These are phyloP conservation scores for Hippoglossus hippoglossus DNA, from an alignment of 2,797 vertebrate genomes.

Conservation along the genomic window DNA sequence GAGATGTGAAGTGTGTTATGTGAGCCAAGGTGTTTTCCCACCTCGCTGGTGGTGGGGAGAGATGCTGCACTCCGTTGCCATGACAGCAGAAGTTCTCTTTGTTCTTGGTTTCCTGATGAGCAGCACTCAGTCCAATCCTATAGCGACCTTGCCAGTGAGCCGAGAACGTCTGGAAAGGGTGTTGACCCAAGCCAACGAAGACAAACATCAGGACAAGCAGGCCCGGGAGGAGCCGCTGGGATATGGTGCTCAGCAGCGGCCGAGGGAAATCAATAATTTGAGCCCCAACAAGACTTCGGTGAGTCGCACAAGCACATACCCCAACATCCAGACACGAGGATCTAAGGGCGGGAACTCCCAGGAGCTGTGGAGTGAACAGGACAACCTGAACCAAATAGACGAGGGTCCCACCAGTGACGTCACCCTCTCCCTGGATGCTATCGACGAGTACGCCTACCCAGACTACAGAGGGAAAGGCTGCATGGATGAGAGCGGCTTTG, in stretches of 20 bases:
- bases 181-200: conserved; percentile 73
- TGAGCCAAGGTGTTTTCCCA: conserved; percentile 88
- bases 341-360: conserved; percentile 81
- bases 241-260: conserved; percentile 79
- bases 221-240: conserved; percentile 78
- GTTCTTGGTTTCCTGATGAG: conserved; percentile 92
- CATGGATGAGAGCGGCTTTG: conserved; percentile 98
- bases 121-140: conserved; percentile 88
- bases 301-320: conserved; percentile 83
- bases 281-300: conserved; percentile 84
- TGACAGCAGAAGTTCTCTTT: conserved; percentile 94
- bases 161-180: conserved; percentile 81
- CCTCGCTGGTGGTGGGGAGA: conserved; percentile 91
- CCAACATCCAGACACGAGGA: conserved; percentile 77
- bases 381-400: conserved; percentile 81
- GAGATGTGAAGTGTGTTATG: conserved; percentile 88
- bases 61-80: conserved; percentile 92
- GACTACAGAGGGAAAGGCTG: conserved; percentile 99
- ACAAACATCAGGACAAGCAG: conserved; percentile 70
- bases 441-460: conserved; percentile 95
- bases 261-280: conserved; percentile 85
- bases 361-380: conserved; percentile 83
- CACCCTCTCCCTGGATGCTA: conserved; percentile 86
- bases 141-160: conserved; percentile 87
- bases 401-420: conserved; percentile 86